Conservation (phyloP, 2,797 vertebrate species). For the Pangasius krempfi region DNA sequence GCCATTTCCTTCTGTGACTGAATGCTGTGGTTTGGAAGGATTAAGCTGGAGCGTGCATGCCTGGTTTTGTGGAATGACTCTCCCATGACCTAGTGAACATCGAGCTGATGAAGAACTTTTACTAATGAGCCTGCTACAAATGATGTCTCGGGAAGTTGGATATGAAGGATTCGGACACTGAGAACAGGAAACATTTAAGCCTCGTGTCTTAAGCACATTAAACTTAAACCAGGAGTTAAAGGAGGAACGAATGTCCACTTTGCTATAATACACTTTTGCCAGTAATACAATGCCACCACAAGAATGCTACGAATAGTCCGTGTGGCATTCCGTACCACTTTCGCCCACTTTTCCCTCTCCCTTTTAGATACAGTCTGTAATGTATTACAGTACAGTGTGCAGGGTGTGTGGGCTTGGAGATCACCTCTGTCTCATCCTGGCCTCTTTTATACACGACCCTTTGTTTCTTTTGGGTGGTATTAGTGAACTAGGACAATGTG, state of each 20-base stretch:
- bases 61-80: conserved; percentile 39
- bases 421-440: conserved; percentile 37
- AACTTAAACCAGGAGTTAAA: not conserved
- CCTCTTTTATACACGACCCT: conserved; percentile 14
- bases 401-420: conserved; percentile 24
- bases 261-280: not conserved
- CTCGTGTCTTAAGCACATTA: not conserved
- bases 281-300: not conserved
- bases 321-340: conserved; percentile 46
- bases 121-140: conserved; percentile 11
- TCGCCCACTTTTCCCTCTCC: not conserved
- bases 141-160: not conserved
- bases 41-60: conserved; percentile 43
- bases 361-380: not conserved
- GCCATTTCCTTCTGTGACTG: conserved; percentile 64
- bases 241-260: not conserved
- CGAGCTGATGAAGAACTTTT: conserved; percentile 36
- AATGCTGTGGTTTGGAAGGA: conserved; percentile 50
- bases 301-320: conserved; percentile 30
- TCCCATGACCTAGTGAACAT: conserved; percentile 32
- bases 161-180: not conserved
- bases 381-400: not conserved
- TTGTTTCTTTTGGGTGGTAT: conserved; percentile 44
- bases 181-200: not conserved
- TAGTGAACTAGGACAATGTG: conserved; percentile 67